Evolutionary conservation across 2,888 invertebrate genomes (phyloP), one percentile per base, ranked within the genome.

Genomic region (Drosophila suboccidentalis): DNA sequence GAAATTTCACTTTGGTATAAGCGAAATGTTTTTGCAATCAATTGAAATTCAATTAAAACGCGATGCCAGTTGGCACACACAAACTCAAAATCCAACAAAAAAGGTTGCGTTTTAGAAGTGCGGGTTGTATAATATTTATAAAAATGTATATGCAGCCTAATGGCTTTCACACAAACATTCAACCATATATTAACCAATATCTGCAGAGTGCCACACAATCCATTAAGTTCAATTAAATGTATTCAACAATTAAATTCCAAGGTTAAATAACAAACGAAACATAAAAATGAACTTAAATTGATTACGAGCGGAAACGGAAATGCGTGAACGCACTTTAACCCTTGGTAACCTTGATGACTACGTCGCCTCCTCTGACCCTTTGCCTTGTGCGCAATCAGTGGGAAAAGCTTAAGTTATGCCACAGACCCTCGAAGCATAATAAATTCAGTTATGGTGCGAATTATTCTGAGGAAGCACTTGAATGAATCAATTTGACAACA

Each of bases 21-120:
- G 74, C 68, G 60, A 61, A 75, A 89, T 63, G 78, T 71, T 82
- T 85, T 80, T 63, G 82, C 88, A 89, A 89, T 82, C 78, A 89
- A 87, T 89, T 87, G 78, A 89, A 87, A 87, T 88, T 89, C 90
- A 87, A 87, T 89, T 89, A 86, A 86, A 89, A 74, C 71, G 51
- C 75, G 70, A 66, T 71, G 68, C 67, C 89, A 75, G 53, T 68
- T 80, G 69, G 72, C 46, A 26, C 34, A 11, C 29, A 19, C 55
- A 60, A 68, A 68, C 53, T 71, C 53, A 63, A 69, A 69, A 49
- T 38, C 50, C 22, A 29, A 65, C 4, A 67, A 67, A 69, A 67
- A 67, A 66, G 65, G 59, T 65, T 63, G 29, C 59, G 44, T 49
- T 70, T 80, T 70, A 60, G 74, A 15, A 58, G 44, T n/a, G 60